Conservation (phyloP, 2,113 vertebrate species). For the Etia nguti region DNA sequence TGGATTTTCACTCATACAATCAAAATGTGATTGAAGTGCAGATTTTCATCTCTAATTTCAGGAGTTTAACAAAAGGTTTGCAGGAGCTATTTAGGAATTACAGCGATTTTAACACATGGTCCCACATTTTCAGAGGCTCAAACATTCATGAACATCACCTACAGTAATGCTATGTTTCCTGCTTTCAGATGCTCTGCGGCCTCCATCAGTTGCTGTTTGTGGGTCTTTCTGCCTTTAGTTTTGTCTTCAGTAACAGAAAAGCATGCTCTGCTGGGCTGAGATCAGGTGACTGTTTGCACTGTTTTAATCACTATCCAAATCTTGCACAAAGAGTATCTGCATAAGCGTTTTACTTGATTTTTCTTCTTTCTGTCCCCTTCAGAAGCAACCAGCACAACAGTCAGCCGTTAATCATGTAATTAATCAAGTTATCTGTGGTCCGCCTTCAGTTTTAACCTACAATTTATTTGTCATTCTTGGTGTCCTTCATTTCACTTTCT, state of each 20-base stretch:
- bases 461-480: not conserved
- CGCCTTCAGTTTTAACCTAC: not conserved
- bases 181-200: not conserved
- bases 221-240: not conserved
- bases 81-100: not conserved
- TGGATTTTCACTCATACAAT: not conserved
- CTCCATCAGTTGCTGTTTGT: not conserved
- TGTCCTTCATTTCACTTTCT: slow-evolving; percentile 3
- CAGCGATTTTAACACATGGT: not conserved
- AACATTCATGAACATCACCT: not conserved
- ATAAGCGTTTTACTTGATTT: not conserved
- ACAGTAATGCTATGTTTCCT: not conserved
- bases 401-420: not conserved
- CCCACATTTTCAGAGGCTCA: not conserved
- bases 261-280: not conserved
- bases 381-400: not conserved
- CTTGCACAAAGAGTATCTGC: not conserved
- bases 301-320: not conserved
- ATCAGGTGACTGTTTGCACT: not conserved
- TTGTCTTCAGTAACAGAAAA: not conserved
- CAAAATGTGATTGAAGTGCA: not conserved
- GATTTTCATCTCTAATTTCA: not conserved
- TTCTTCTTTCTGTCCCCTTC: not conserved
- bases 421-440: not conserved
- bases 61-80: not conserved